Evolutionary conservation across 2,113 vertebrate genomes (phyloP).

Genomic region (Pithys albifrons): DNA sequence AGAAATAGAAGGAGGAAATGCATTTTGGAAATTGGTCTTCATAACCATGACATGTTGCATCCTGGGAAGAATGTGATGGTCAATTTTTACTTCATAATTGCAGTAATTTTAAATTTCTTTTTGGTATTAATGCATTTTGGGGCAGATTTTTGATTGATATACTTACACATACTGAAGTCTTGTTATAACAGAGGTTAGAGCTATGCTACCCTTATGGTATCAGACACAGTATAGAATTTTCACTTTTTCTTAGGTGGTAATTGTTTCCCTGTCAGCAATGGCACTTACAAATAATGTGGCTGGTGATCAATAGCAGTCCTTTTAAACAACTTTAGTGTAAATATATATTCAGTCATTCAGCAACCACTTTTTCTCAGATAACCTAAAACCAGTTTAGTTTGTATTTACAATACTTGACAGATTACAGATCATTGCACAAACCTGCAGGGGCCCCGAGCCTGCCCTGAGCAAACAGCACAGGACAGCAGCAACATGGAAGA

Average conservation of each 20-base stretch:
- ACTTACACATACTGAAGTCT: not conserved
- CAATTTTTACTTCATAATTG: not conserved
- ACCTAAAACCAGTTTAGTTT: not conserved
- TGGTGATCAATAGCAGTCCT: not conserved
- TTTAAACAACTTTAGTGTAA: not conserved
- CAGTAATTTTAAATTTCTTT: not conserved
- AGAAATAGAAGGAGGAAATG: slow-evolving; percentile 39
- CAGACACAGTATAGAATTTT: not conserved
- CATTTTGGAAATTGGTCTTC: not conserved
- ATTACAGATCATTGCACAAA: not conserved
- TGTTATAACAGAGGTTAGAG: not conserved
- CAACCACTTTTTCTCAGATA: not conserved
- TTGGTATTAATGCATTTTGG: not conserved
- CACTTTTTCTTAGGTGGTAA: not conserved
- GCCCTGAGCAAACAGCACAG: not conserved
- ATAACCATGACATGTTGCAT: not conserved
- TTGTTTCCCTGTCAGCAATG: not conserved
- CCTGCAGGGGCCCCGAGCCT: not conserved
- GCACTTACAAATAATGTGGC: not conserved
- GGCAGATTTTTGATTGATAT: not conserved
- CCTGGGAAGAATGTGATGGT: not conserved
- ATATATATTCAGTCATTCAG: not conserved
- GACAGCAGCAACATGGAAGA: not conserved
- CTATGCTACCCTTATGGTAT: not conserved
- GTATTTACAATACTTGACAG: not conserved